Conservation (phyloP, 1,140 invertebrate species). For the Paramacrobiotus metropolitanus region DNA sequence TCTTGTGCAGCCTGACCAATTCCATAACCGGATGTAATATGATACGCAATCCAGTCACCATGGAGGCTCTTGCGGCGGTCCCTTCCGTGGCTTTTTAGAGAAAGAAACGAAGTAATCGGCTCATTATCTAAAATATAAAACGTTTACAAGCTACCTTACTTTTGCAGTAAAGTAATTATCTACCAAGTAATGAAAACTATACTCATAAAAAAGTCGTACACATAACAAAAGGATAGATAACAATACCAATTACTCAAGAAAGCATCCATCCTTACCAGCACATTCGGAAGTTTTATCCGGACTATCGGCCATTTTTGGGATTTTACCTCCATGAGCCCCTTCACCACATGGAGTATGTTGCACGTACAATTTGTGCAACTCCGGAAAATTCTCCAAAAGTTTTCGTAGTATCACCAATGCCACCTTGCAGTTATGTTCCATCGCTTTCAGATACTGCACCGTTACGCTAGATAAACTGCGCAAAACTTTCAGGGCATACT, state of each 20-base stretch:
- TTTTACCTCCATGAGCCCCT: not conserved
- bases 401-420: not conserved
- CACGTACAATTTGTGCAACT: not conserved
- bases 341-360: not conserved
- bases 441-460: not conserved
- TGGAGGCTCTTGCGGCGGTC: not conserved
- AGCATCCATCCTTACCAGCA: no score
- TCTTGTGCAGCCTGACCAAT: not conserved
- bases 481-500: no score
- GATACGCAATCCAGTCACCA: not conserved
- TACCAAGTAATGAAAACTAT: no score
- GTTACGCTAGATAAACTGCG: not conserved
- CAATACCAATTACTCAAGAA: no score
- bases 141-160: no score
- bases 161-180: no score
- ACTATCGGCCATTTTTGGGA: not conserved
- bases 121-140: no score
- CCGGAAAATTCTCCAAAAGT: not conserved
- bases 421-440: not conserved
- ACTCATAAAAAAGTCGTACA: no score
- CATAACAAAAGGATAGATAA: no score
- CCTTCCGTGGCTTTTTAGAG: not conserved
- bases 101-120: no score
- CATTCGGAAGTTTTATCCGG: not conserved
- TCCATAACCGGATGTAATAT: not conserved